phyloP scores from a whole-genome alignment of 2,888 invertebrate species.

The Camponotus fellah region DNA sequence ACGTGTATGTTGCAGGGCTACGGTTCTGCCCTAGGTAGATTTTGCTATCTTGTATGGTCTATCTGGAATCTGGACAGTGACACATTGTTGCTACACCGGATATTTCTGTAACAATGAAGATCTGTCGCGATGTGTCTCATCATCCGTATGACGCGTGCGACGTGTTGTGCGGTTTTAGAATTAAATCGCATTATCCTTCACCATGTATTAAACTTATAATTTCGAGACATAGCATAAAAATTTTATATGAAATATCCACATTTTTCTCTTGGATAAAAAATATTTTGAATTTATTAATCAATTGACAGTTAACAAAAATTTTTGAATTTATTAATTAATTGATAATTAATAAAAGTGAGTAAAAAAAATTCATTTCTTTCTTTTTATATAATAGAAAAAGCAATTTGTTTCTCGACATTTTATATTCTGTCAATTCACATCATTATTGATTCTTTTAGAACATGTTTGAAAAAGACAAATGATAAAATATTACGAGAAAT shows the following conservation, averaged over 20 bases:
- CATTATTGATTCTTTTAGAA: background rate
- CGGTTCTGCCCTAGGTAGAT: conserved; percentile 37
- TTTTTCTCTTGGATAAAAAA: background rate
- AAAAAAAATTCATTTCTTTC: background rate
- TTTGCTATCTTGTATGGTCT: conserved; percentile 51
- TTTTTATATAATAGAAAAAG: background rate
- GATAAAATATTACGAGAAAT: background rate
- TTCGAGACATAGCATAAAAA: background rate
- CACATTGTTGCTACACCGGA: conserved; percentile 53
- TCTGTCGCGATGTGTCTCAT: conserved; percentile 41
- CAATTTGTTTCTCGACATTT: conserved; percentile 15
- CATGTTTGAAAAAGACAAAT: too few relatives aligned
- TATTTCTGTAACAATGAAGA: conserved; percentile 55
- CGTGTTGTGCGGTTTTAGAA: conserved; percentile 30
- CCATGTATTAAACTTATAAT: conserved; percentile 7
- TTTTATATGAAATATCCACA: background rate
- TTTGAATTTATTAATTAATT: too few relatives aligned
- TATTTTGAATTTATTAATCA: background rate
- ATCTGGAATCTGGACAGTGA: conserved; percentile 55
- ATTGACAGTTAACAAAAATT: background rate
- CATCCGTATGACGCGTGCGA: conserved; percentile 37
- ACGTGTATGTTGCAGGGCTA: conserved; percentile 31
- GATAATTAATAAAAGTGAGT: background rate
- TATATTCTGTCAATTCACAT: background rate
- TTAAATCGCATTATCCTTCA: conserved; percentile 13